Evolutionary conservation across 2,797 vertebrate species (phyloP), one percentile per base, ranked within the genome.

Genomic region (Valencia hispanica): DNA sequence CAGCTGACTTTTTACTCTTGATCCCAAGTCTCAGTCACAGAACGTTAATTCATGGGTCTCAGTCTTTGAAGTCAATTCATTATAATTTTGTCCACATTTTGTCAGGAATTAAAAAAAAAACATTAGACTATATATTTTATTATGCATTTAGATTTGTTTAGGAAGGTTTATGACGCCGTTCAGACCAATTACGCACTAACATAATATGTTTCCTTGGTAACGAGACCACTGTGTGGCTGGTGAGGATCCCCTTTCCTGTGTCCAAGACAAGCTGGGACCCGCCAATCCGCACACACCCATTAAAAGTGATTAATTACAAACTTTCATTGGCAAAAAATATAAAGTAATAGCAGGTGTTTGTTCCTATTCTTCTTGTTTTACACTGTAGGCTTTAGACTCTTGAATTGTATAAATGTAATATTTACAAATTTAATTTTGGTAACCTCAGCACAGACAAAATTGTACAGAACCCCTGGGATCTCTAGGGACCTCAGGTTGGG

Each of bases 51-150:
- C 15, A 73, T 41, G 34, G 82, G 84, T 94, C 88, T 94, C 91
- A 91, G 91, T 91, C 86, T 93, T 92, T 89, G 90, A 90, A 89
- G 25, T 74, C 53, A 71, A 53, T 36, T 71, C 8, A 68, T 22
- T 63, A 4, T 25, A 34, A 0, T 27, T 41, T 25, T 11, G 14
- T 57, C 22, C 41, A 63, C 18, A 79, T 73, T 41, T 63, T 4
- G 43, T 18, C 41, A 68, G 10, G 11, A 36, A 43, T 70, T n/a
- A 34, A 3, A 73, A 15, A n/a, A 65, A 30, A 72, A 70, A 70
- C 15, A 30, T 59, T 11, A n/a, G n/a, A n/a, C n/a, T n/a, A n/a
- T n/a, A n/a, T n/a, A n/a, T 48, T 41, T 48, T 47, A 55, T 17
- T 70, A 68, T 61, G 14, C 12, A 47, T 17, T 20, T 2, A 48